phyloP scores from a whole-genome alignment of 2,888 invertebrate species.

The Caenorhabditis macrosperma region DNA sequence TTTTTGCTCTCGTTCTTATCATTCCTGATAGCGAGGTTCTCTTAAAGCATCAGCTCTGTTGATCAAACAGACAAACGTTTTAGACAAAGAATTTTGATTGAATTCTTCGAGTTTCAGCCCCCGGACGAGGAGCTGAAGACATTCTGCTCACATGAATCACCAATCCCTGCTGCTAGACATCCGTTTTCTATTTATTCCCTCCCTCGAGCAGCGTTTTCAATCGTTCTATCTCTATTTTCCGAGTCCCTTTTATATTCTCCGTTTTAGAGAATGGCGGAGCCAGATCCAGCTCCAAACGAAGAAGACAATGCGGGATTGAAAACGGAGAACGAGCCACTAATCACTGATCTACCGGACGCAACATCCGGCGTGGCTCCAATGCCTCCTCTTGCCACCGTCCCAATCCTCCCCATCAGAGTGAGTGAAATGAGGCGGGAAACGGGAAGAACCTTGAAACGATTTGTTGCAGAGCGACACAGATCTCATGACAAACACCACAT shows the following conservation, averaged over 20 bases:
- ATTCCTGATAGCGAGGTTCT: neutral
- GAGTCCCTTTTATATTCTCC: slow-evolving; percentile 14
- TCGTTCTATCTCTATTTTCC: slow-evolving; percentile 21
- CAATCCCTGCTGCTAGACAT: neutral
- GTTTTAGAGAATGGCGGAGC: slow-evolving; percentile 43
- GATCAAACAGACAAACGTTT: neutral
- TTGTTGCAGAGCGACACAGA: slow-evolving; percentile 65
- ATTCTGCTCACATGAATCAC: slow-evolving; percentile 1
- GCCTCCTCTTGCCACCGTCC: slow-evolving; percentile 2
- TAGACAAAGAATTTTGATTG: neutral
- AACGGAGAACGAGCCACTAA: neutral
- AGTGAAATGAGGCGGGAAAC: neutral
- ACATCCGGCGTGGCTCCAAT: neutral
- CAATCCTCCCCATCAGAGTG: slow-evolving; percentile 33
- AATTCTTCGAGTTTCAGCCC: neutral
- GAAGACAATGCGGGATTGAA: neutral
- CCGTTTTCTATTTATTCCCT: neutral
- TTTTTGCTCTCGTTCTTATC: neutral
- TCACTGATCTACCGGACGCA: neutral
- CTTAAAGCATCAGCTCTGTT: neutral
- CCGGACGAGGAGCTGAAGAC: neutral
- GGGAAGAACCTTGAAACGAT: neutral
- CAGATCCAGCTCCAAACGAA: slow-evolving; percentile 30
- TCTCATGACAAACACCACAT: slow-evolving; percentile 40
- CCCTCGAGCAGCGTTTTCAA: neutral